Evolutionary conservation across 2,113 vertebrate genomes (phyloP).

Genomic region (Galemys pyrenaicus): DNA sequence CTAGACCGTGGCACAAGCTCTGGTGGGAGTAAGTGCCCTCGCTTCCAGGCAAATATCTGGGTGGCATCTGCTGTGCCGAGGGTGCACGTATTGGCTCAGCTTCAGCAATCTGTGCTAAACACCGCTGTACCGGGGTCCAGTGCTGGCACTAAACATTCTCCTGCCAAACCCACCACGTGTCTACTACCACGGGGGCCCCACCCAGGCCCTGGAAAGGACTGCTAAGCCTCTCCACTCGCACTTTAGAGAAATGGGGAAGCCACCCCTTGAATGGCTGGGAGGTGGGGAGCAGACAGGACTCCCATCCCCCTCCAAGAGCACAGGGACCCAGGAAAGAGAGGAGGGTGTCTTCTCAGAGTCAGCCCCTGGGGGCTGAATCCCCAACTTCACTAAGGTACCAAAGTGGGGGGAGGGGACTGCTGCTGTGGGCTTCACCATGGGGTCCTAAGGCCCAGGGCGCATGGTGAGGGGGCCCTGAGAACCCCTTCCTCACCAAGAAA

Average conservation of each 20-base stretch:
- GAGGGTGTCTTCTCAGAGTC: not conserved
- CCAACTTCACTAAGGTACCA: not conserved
- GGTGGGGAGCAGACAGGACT: rapidly evolving
- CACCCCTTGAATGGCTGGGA: rapidly evolving
- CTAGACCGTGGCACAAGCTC: not conserved
- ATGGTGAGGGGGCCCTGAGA: rapidly evolving
- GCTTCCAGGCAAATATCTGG: not conserved
- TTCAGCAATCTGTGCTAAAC: not conserved
- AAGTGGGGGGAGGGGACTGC: not conserved
- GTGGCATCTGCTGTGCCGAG: not conserved
- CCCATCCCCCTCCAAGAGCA: too few species aligned
- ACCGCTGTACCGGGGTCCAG: too few species aligned
- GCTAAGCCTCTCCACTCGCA: not conserved
- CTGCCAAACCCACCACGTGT: not conserved
- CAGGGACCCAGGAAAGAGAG: not conserved
- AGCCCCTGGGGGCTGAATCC: not conserved
- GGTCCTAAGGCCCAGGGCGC: rapidly evolving
- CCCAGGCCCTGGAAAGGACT: too few species aligned
- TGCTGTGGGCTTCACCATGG: not conserved
- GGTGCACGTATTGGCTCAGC: too few species aligned
- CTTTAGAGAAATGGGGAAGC: too few species aligned
- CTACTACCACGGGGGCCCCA: not conserved
- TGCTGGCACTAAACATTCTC: too few species aligned
- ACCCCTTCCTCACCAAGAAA: not conserved
- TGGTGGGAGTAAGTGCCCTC: rapidly evolving